Base-by-base conservation (phyloP, 2,797 vertebrate species). In the Acipenser transmontanus region DNA sequence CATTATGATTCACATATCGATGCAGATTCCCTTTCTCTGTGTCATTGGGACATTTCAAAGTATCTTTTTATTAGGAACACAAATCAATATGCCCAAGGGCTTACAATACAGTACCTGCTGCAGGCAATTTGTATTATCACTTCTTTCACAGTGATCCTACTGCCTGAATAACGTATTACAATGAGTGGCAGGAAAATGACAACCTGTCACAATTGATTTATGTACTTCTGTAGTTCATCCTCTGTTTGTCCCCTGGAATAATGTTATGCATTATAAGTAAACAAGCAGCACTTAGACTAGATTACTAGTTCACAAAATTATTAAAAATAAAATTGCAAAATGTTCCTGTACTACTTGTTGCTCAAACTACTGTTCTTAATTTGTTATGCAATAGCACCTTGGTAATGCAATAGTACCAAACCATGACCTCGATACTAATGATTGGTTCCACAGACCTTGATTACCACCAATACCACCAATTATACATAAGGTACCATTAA, bases 41-140 rank as follows among this genome's bases (percentile, higher is more conserved):
- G 77, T 74, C 84, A 81, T 60, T 62, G 76, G 85, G 81, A 81
- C 76, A 62, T 78, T 71, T 84, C 79, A 85, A 83, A 86, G 82
- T 80, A 82, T 80, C 81, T 85, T 86, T 88, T 86, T 84, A 87
- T 86, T 80, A 86, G 82, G 83, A 85, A 84, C 78, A 82, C 78
- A 86, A 87, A 90, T 87, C 89, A 84, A 84, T 87, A 84, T 65
- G 73, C 83, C 76, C 80, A 48, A 71, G 77, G 76, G 83, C 83
- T 74, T 75, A 73, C 75, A 85, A 74, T 79, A n/a, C n/a, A 54
- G 9, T 54, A 83, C 79, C 81, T 77, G 74, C 81, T 77, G 64
- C 70, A 72, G 75, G 81, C 82, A 78, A 82, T 80, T 73, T 77
- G 74, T 78, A 77, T 84, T 83, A 84, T 84, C 76, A 78, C 84